Evolutionary conservation across 2,888 invertebrate genomes (phyloP).

Genomic region (Hyposoter didymator): DNA sequence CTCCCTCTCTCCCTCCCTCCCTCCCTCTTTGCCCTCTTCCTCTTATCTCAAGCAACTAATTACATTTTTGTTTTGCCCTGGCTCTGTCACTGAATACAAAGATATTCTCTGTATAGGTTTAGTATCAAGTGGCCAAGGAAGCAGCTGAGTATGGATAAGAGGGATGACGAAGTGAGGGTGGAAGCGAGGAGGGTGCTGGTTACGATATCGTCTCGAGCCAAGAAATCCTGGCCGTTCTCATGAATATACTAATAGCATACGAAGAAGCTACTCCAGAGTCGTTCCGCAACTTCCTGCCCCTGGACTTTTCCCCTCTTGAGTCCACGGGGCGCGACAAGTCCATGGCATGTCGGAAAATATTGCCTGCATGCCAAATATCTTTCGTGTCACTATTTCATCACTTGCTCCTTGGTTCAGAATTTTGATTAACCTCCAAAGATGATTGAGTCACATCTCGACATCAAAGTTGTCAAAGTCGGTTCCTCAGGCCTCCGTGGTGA

Average conservation of each 20-base stretch:
- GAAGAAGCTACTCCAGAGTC: constrained; percentile 70
- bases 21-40: constrained; percentile 43
- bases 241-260: constrained; percentile 80
- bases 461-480: background rate
- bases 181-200: constrained; percentile 37
- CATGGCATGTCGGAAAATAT: background rate
- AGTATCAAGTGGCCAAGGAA: constrained; percentile 8
- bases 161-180: constrained; percentile 28
- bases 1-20: constrained; percentile 4
- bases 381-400: background rate
- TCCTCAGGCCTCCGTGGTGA: background rate
- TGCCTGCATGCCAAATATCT: background rate
- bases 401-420: background rate
- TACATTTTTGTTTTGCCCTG: constrained; percentile 77
- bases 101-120: constrained; percentile 49
- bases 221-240: constrained; percentile 72
- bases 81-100: constrained; percentile 68
- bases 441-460: background rate
- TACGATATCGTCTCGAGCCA: constrained; percentile 62
- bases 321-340: constrained; percentile 46
- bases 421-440: background rate
- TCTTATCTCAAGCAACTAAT: constrained; percentile 75
- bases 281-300: constrained; percentile 30
- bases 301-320: constrained; percentile 7
- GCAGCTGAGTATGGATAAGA: constrained; percentile 34